A percentile compares a stretch with the other conserved stretches of the same genome.
Evolutionary conservation across 2,797 vertebrate species (phyloP).

Genomic region (Catamblyrhynchus diadema): DNA sequence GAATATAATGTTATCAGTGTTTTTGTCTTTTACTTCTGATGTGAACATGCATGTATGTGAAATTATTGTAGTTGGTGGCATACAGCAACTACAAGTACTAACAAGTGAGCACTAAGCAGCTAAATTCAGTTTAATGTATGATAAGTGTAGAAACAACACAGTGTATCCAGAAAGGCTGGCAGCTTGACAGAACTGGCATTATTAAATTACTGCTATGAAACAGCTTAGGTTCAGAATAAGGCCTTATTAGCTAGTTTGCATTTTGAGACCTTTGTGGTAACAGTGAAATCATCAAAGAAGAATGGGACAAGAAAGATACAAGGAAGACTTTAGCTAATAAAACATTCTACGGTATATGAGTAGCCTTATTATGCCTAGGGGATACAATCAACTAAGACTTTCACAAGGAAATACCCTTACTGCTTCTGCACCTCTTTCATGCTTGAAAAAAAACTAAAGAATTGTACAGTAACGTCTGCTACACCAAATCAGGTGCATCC

Average conservation of each 20-base stretch:
- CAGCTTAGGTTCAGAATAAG: not conserved
- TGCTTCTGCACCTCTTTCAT: not conserved
- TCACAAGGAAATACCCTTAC: not conserved
- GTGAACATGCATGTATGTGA: fast-evolving
- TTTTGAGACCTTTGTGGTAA: not conserved
- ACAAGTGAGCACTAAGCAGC: not conserved
- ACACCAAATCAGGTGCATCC: not conserved
- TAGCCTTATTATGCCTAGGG: not conserved
- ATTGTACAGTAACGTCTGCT: not conserved
- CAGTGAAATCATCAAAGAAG: not conserved
- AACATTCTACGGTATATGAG: not conserved
- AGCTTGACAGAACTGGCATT: not conserved
- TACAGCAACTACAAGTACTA: not conserved
- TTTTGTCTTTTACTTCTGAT: not conserved
- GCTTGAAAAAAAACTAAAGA: not conserved
- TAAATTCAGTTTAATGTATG: not conserved
- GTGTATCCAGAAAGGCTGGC: not conserved
- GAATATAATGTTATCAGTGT: not conserved
- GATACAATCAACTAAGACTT: not conserved
- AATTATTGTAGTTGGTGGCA: not conserved
- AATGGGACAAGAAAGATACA: not conserved
- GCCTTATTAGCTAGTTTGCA: not conserved
- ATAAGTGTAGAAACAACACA: not conserved
- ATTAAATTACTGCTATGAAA: not conserved
- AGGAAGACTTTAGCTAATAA: not conserved